Evolutionary conservation across 1,140 invertebrate species (phyloP), one percentile per base, ranked within the genome.

Genomic region (Cylas formicarius): DNA sequence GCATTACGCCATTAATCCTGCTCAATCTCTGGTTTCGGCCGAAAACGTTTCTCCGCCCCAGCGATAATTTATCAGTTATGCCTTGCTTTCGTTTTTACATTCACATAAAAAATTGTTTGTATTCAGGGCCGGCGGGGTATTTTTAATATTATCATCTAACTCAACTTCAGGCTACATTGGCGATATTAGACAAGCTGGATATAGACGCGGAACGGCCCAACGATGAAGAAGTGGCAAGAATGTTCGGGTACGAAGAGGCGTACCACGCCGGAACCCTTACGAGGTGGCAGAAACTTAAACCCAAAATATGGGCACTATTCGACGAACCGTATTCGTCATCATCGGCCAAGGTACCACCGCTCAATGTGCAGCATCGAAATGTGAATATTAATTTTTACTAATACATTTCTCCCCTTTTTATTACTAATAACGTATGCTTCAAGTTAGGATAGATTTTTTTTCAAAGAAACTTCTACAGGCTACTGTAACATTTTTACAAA

Each of bases 241-340:
- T 97, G 71, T 99, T 98, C 65, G 94, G 94, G 28, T 96, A 94
- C 73, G 93, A 97, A 65, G 93, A 98, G 55, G 90, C 90, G 58
- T 97, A 93, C 64, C 82, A 84, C 64, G 81, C 81, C 35, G 85
- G 85, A 39, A 85, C 81, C 11, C 73, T 92, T 14, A 84, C 81
- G 24, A 90, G 86, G 81, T 93, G 90, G 90, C 88, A 93, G 69
- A 80, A 82, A 59, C 73, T 87, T 57, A 96, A 97, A 68, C 94
- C 95, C 13, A 91, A 94, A 72, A 89, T 98, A 62, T 99, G 95
- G 95, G 93, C 94, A 13, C 74, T 98, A 37, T 97, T 99, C 68
- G 94, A 98, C 66, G 95, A 98, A 69, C 95, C 94, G 2, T 97
- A 97, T 67, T 97, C 93, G 59, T 97, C 92, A 16, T 85, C 82